Percentiles rank a stretch among this genome's conserved stretches.
Evolutionary conservation across 2,113 vertebrate species (phyloP).

Genomic region (Choloepus hoffmanni): DNA sequence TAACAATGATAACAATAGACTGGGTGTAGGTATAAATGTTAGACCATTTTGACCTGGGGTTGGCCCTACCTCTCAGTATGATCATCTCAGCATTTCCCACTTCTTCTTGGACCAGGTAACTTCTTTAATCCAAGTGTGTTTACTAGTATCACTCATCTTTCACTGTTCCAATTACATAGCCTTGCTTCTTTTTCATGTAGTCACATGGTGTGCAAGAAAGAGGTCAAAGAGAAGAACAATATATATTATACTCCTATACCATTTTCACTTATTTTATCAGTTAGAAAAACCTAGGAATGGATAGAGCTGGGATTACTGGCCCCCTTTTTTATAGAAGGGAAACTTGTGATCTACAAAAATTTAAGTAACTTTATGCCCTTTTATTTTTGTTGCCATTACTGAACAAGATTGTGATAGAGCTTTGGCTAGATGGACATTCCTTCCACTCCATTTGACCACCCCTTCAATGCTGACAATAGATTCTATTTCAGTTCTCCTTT

Average conservation of each 20-base stretch:
- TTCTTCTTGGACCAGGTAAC: neutral
- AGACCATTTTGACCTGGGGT: neutral
- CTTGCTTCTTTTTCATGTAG: neutral
- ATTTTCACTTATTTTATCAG: neutral
- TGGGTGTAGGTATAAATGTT: accelerated
- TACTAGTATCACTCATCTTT: neutral
- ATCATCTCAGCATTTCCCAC: accelerated
- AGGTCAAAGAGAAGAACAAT: neutral
- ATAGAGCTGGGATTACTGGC: too few species aligned
- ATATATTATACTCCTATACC: accelerated
- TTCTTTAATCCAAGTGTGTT: accelerated
- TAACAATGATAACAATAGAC: accelerated
- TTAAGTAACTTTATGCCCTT: accelerated
- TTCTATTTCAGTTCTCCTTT: neutral
- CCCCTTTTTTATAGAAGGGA: neutral
- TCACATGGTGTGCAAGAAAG: neutral
- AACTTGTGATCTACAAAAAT: neutral
- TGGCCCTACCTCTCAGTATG: neutral
- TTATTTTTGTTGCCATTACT: neutral
- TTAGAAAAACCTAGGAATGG: neutral
- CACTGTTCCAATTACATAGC: neutral
- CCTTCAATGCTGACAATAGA: neutral
- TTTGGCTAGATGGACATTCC: neutral
- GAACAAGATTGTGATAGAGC: neutral
- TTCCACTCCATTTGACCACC: too few species aligned